These are phyloP conservation scores for Crematogaster levior DNA, from an alignment of 2,888 invertebrate species.

Conservation along the genomic window DNA sequence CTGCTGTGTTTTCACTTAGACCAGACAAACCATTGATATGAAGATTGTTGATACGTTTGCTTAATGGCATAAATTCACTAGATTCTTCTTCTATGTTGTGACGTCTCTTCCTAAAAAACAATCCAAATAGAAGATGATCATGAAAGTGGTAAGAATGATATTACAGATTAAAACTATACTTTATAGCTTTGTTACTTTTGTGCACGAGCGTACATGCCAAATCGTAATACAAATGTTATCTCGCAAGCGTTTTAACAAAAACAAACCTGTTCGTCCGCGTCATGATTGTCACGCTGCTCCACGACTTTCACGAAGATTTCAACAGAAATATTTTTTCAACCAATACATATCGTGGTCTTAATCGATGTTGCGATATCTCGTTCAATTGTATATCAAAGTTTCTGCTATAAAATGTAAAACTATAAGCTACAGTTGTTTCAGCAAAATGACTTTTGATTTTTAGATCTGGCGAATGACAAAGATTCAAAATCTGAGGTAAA, in stretches of 20 bases:
- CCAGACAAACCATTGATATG: conserved; percentile 89
- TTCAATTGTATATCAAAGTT: not conserved
- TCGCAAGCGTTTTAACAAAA: conserved; percentile 67
- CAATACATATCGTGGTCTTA: conserved; percentile 47
- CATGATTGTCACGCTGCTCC: conserved; percentile 72
- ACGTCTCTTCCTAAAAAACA: conserved; percentile 90
- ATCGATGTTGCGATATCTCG: not conserved
- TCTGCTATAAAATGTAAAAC: not conserved
- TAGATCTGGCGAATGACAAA: not conserved
- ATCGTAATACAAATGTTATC: conserved; percentile 22
- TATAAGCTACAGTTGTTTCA: not conserved
- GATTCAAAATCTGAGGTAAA: not conserved
- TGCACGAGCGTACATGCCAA: not conserved
- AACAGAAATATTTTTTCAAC: conserved; percentile 36
- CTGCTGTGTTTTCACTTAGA: conserved; percentile 74
- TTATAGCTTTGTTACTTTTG: not conserved
- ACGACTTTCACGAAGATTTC: conserved; percentile 28
- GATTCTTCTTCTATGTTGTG: conserved; percentile 90
- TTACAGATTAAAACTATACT: too few species aligned
- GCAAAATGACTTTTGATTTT: not conserved
- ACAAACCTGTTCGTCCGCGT: conserved; percentile 83
- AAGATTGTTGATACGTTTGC: conserved; percentile 96
- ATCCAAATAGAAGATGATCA: conserved; percentile 74
- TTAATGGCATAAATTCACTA: conserved; percentile 94
- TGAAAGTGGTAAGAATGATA: not conserved